A percentile compares a stretch with the other conserved stretches of the same genome.
phyloP scores from a whole-genome alignment of 2,888 invertebrate species.

The Lycophotia porphyrea region DNA sequence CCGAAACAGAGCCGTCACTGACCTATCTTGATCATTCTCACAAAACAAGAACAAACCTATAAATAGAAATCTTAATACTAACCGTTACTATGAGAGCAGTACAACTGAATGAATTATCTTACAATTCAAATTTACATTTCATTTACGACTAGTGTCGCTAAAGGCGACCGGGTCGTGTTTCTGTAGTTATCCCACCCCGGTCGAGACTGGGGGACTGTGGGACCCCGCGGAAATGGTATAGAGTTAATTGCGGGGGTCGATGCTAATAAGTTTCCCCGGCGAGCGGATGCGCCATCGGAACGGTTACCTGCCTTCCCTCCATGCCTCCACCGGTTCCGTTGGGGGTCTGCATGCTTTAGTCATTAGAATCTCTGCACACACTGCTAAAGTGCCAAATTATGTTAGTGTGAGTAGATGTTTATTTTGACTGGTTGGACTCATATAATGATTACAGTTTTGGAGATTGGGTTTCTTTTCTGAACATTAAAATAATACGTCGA shows the following conservation, averaged over 20 bases:
- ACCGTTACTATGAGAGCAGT: neutral
- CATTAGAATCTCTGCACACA: slow-evolving; percentile 1
- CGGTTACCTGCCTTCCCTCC: slow-evolving; percentile 67
- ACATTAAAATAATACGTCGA: neutral
- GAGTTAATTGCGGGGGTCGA: slow-evolving; percentile 75
- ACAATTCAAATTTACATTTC: slow-evolving; percentile 57
- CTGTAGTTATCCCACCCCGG: slow-evolving; percentile 38
- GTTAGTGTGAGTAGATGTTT: slow-evolving; percentile 5
- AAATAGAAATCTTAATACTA: slow-evolving; percentile 9
- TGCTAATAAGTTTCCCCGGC: slow-evolving; percentile 77
- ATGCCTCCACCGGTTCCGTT: slow-evolving; percentile 39
- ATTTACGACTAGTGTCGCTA: slow-evolving; percentile 60
- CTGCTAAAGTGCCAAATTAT: slow-evolving; percentile 17
- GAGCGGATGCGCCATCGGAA: slow-evolving; percentile 68
- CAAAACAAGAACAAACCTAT: neutral
- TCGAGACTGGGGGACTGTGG: slow-evolving; percentile 35
- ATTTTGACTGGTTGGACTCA: neutral
- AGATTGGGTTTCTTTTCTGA: neutral
- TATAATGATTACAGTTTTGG: neutral
- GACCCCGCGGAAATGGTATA: slow-evolving; percentile 59
- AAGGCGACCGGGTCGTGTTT: slow-evolving; percentile 44
- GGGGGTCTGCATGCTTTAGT: neutral
- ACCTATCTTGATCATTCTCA: slow-evolving; percentile 9
- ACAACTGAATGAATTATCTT: slow-evolving; percentile 13
- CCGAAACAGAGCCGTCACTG: neutral